phyloP scores from a whole-genome alignment of 2,113 vertebrate species.

The Atractosteus spatula region DNA sequence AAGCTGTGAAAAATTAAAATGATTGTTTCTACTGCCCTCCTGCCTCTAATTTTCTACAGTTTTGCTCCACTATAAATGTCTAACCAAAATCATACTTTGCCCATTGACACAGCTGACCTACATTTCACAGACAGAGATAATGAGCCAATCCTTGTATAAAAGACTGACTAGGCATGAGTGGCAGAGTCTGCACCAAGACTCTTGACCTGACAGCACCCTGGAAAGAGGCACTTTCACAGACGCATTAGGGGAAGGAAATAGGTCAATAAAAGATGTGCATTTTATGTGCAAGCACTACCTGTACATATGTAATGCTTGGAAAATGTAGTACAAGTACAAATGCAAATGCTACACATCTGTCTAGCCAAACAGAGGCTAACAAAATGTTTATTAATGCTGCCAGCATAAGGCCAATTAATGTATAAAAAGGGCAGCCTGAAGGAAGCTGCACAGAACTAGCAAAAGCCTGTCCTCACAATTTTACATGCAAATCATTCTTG shows the following conservation, averaged over 20 bases:
- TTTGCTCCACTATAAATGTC: conserved; percentile 52
- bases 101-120: conserved; percentile 46
- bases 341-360: conserved; percentile 52
- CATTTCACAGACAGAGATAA: conserved; percentile 54
- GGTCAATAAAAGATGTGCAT: conserved; percentile 10
- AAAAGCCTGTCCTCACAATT: conserved; percentile 40
- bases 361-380: conserved; percentile 42
- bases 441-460: conserved; percentile 46
- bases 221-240: background rate
- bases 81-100: conserved; percentile 66
- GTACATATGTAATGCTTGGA: conserved; percentile 36
- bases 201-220: background rate
- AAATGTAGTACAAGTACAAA: background rate
- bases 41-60: conserved; percentile 45
- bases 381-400: conserved; percentile 65
- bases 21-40: background rate
- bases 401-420: conserved; percentile 64
- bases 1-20: too few relatives aligned
- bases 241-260: conserved; percentile 21
- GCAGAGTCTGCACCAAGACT: background rate
- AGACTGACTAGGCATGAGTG: conserved; percentile 19
- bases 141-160: conserved; percentile 45
- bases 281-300: conserved; percentile 20
- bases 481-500: too few relatives aligned
- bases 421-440: conserved; percentile 59